Evolutionary conservation across 2,797 vertebrate genomes (phyloP), one percentile per base, ranked within the genome.

Genomic region (Eulemur mongoz): DNA sequence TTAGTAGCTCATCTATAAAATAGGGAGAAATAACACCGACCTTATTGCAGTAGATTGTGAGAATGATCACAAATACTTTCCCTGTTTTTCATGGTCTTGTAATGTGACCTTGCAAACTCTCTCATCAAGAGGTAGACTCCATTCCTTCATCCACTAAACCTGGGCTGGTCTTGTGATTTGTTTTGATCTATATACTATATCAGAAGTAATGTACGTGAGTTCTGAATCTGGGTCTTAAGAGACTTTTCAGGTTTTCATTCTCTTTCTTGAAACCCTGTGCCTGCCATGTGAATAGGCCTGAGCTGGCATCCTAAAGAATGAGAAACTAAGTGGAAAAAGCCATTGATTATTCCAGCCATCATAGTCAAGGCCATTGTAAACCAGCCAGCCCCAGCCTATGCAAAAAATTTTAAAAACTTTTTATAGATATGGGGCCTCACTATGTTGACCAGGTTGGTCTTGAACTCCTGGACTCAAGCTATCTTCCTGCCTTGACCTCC

Each of bases 1-100:
- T 87, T 23, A 59, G 59, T 61, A 93, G 91, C 22, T 61, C 48
- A 83, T 73, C 38, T 93, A 38, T 72, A 94, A 91, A 85, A 92
- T 8, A 80, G 5, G 30, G 18, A 78, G 8, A 61, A 52, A 48
- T 83, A 43, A 72, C 23, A 92, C 38, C 65, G 50, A 22, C 54
- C 32, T 93, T 48, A 67, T 35, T 61, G 43, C 70, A 32, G 9
- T 83, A 76, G 22, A 73, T 75, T 35, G 9, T 9, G 52, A 90
- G 85, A 93, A 72, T 72, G 76, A 57, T 13, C 27, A 45, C 45
- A 82, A 27, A 45, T 67, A 93, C 27, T 87, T 87, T 35, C 48
- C 67, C 5, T 65, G 73, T n/a, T 38, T 43, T 70, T 70, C 17
- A 73, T 63, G 25, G 45, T 45, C 38, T 95, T 88, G 14, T 45